Evolutionary conservation across 2,797 vertebrate genomes (phyloP).

Genomic region (Potorous gilbertii): DNA sequence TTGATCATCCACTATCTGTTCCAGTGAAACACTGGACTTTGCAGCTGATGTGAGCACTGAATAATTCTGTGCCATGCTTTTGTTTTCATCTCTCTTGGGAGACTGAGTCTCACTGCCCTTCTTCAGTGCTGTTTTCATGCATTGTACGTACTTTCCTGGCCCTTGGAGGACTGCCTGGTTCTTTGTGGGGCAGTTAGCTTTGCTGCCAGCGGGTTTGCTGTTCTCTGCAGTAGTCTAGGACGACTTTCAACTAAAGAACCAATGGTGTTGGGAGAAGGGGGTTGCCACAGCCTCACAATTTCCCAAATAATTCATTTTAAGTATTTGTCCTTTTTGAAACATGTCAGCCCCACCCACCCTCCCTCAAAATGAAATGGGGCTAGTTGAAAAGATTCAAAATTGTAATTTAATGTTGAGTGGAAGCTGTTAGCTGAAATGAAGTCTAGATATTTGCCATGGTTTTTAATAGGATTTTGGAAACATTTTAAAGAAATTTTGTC

Average conservation of each 20-base stretch:
- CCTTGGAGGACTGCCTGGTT: constrained; percentile 4
- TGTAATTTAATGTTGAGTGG: not conserved
- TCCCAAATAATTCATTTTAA: not conserved
- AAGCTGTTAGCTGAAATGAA: not conserved
- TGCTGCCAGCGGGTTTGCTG: not conserved
- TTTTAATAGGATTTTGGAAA: not conserved
- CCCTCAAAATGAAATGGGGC: not conserved
- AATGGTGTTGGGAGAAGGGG: not conserved
- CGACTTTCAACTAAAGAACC: not conserved
- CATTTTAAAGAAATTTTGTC: not conserved
- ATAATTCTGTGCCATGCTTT: constrained; percentile 16
- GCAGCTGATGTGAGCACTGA: constrained; percentile 4
- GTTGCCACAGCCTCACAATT: not conserved
- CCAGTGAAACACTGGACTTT: constrained; percentile 24
- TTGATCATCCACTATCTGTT: not conserved
- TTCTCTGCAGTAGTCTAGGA: not conserved
- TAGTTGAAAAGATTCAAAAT: not conserved
- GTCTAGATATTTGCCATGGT: not conserved
- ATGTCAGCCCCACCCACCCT: not conserved
- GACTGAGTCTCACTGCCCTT: not conserved
- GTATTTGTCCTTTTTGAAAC: not conserved
- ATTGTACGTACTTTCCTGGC: not conserved
- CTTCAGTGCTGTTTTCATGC: constrained; percentile 27
- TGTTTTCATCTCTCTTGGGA: constrained; percentile 7
- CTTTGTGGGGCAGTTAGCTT: constrained; percentile 1